Percentiles rank a stretch among this genome's conserved stretches.
These are phyloP conservation scores for Anomalospiza imberbis DNA, from an alignment of 2,797 vertebrate species.

Conservation along the genomic window DNA sequence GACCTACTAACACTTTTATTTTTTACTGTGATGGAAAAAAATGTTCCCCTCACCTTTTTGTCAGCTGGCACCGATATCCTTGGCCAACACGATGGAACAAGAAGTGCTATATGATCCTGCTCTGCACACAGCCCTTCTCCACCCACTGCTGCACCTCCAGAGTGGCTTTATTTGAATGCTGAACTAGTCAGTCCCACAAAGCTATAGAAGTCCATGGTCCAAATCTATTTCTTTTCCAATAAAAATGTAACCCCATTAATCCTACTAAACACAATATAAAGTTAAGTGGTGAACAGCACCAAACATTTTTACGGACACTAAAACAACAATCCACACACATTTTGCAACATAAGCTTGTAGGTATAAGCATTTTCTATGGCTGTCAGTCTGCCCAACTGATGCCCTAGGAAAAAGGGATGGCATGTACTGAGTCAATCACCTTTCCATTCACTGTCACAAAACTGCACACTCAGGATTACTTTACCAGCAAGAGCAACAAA, in stretches of 20 bases:
- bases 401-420: background rate
- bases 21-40: background rate
- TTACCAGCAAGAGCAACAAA: background rate
- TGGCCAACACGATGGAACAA: background rate
- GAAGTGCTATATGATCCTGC: background rate
- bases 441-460: background rate
- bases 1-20: background rate
- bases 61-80: background rate
- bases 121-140: background rate
- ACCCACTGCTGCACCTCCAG: background rate
- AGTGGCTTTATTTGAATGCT: background rate
- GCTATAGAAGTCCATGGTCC: background rate
- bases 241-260: background rate
- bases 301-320: background rate
- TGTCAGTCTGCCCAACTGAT: background rate
- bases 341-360: background rate
- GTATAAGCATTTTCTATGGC: background rate
- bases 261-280: background rate
- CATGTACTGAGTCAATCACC: fast-evolving
- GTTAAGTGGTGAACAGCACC: background rate
- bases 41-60: background rate
- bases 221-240: background rate
- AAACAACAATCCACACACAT: background rate
- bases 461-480: background rate
- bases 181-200: background rate